These are phyloP conservation scores for Perccottus glenii DNA, from an alignment of 2,113 vertebrate species.

Conservation along the genomic window DNA sequence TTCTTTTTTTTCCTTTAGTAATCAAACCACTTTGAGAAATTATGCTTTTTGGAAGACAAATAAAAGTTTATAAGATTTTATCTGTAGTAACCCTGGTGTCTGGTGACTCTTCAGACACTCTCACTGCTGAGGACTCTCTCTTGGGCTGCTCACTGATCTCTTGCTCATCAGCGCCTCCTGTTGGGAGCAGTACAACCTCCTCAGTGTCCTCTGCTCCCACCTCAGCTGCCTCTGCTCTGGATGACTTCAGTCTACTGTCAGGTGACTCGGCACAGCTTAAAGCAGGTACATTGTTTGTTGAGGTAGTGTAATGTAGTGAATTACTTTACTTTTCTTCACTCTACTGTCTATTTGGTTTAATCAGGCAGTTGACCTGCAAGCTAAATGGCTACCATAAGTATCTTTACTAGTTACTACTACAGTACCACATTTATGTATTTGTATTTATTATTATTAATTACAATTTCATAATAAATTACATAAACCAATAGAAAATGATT, in stretches of 20 bases:
- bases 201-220: conserved; percentile 62
- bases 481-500: no score
- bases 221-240: conserved; percentile 79
- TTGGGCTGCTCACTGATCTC: conserved; percentile 91
- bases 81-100: background rate
- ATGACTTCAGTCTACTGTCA: conserved; percentile 90
- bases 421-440: no score
- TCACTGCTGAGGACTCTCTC: conserved; percentile 89
- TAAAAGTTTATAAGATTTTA: background rate
- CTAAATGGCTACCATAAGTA: background rate
- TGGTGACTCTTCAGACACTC: conserved; percentile 78
- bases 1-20: background rate
- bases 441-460: no score
- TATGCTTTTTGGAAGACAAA: background rate
- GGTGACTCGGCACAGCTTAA: conserved; percentile 82
- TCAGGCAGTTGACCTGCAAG: background rate
- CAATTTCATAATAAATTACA: no score
- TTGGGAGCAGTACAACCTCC: conserved; percentile 51
- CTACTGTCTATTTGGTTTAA: background rate
- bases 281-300: conserved; percentile 82
- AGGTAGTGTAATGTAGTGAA: no score
- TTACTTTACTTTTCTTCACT: background rate
- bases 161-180: conserved; percentile 71
- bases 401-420: background rate
- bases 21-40: background rate